A percentile compares a stretch with the other conserved stretches of the same genome.
Conservation (phyloP, 2,113 vertebrate species). For the Calidris pugnax region DNA sequence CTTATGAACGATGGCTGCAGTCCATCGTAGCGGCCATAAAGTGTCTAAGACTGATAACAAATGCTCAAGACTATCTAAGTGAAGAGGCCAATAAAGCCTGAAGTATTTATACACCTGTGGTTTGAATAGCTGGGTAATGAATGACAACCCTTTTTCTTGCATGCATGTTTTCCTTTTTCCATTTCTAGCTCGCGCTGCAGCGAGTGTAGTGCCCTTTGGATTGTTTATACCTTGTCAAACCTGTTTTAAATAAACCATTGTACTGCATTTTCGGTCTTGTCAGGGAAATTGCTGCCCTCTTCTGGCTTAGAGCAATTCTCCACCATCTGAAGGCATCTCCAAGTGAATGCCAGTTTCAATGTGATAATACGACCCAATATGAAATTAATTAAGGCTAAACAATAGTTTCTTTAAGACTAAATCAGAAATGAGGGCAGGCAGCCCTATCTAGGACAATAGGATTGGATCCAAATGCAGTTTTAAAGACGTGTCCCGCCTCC, state of each 20-base stretch:
- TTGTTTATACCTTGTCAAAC: slow-evolving; percentile 54
- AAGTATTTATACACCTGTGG: slow-evolving; percentile 55
- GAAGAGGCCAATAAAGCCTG: neutral
- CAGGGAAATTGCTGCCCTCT: slow-evolving; percentile 79
- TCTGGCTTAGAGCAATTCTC: slow-evolving; percentile 39
- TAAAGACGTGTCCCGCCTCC: slow-evolving; percentile 12
- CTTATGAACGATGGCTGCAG: neutral
- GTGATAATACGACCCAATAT: slow-evolving; percentile 15
- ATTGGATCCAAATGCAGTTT: slow-evolving; percentile 37
- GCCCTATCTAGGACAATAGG: slow-evolving; percentile 37
- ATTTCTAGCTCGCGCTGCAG: neutral
- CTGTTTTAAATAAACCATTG: slow-evolving; percentile 38
- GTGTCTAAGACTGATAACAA: neutral
- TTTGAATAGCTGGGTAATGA: slow-evolving; percentile 46
- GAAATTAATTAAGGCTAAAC: slow-evolving; percentile 59
- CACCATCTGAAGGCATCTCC: neutral
- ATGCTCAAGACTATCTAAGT: neutral
- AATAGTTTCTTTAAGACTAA: slow-evolving; percentile 56
- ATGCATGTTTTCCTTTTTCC: neutral
- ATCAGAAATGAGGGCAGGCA: slow-evolving; percentile 10
- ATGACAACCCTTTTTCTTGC: slow-evolving; percentile 12
- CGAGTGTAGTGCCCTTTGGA: slow-evolving; percentile 13
- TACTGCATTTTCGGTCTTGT: neutral
- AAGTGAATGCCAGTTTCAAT: neutral
- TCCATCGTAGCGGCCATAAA: neutral